Evolutionary conservation across 2,888 invertebrate species (phyloP).

Genomic region (Octodonta nipae): DNA sequence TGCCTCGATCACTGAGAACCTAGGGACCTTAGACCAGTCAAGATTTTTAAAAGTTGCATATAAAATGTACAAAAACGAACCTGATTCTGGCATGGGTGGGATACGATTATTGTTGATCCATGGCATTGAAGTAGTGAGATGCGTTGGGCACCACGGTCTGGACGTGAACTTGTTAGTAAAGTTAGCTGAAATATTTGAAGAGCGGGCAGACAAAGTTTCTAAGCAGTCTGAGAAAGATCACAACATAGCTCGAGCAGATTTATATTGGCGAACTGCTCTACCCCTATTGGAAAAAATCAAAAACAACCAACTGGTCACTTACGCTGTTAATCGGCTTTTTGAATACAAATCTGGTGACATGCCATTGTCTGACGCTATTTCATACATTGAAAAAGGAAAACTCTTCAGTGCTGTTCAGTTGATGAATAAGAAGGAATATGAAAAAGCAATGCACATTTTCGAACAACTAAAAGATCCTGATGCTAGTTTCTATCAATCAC

Average conservation of each 20-base stretch:
- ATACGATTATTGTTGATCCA: slow-evolving; percentile 58
- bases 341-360: slow-evolving; percentile 48
- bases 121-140: slow-evolving; percentile 73
- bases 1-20: slow-evolving; percentile 52
- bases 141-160: slow-evolving; percentile 69
- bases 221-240: slow-evolving; percentile 43
- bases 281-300: slow-evolving; percentile 58
- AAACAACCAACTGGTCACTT: slow-evolving; percentile 45
- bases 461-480: slow-evolving; percentile 59
- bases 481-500: slow-evolving; percentile 64
- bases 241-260: slow-evolving; percentile 53
- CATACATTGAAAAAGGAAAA: slow-evolving; percentile 59
- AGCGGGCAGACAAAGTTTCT: slow-evolving; percentile 37
- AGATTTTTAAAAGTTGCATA: slow-evolving; percentile 63
- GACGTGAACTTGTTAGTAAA: slow-evolving; percentile 61
- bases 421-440: slow-evolving; percentile 58
- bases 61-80: slow-evolving; percentile 51
- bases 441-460: slow-evolving; percentile 63
- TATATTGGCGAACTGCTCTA: slow-evolving; percentile 66
- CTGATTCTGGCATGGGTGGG: slow-evolving; percentile 48
- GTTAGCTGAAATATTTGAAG: slow-evolving; percentile 56
- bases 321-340: slow-evolving; percentile 48
- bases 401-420: slow-evolving; percentile 55
- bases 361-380: slow-evolving; percentile 37
- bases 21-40: slow-evolving; percentile 54